A percentile compares a stretch with the other conserved stretches of the same genome.
Conservation (phyloP, 2,888 invertebrate genomes). For the Sisyra nigra region DNA sequence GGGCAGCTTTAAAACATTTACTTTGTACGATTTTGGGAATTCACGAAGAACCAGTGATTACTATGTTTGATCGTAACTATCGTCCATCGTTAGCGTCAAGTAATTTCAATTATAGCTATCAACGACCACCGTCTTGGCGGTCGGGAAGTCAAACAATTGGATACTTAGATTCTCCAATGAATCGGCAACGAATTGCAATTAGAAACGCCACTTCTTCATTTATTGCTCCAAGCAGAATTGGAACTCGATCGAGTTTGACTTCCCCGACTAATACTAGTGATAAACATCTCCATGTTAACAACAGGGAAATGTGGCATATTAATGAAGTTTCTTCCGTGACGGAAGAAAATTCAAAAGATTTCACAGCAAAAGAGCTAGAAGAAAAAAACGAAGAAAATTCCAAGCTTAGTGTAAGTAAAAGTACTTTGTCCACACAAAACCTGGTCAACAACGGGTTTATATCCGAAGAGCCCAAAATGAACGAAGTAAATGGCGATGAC, state of each 20-base stretch:
- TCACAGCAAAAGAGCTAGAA: constrained; percentile 10
- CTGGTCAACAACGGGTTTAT: constrained; percentile 5
- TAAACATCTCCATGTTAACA: constrained; percentile 23
- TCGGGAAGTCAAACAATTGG: constrained; percentile 6
- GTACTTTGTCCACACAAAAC: too few species aligned
- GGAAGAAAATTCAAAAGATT: constrained; percentile 18
- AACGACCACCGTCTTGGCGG: constrained; percentile 8
- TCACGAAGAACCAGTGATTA: constrained; percentile 23
- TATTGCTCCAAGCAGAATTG: background rate
- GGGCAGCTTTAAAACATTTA: constrained; percentile 59
- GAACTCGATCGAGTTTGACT: constrained; percentile 5
- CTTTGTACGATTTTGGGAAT: constrained; percentile 42
- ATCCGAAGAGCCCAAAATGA: background rate
- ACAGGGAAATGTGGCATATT: constrained; percentile 33
- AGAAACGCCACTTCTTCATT: background rate
- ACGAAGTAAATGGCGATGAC: constrained; percentile 17
- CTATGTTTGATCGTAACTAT: constrained; percentile 17
- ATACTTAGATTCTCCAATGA: constrained; percentile 11
- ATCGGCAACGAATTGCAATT: constrained; percentile 6
- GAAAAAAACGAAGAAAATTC: background rate
- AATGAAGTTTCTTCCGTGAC: constrained; percentile 29
- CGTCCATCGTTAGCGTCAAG: constrained; percentile 23
- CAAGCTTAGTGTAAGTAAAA: background rate
- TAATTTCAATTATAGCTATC: constrained; percentile 11
- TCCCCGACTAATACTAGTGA: constrained; percentile 22